Evolutionary conservation across 2,888 invertebrate genomes (phyloP).

Genomic region (Clistopyga incitator): DNA sequence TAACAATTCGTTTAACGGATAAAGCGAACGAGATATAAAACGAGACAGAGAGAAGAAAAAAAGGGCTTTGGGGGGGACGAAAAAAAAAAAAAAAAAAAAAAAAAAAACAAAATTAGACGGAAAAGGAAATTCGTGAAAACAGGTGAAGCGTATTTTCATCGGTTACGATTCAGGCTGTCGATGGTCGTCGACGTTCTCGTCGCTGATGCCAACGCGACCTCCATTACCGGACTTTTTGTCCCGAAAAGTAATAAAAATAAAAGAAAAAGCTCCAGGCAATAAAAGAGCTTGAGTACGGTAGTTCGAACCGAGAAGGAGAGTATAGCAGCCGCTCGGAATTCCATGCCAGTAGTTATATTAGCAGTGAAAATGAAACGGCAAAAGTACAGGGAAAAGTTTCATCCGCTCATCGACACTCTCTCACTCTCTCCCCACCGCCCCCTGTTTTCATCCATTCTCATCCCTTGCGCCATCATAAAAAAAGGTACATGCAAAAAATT

Average conservation of each 20-base stretch:
- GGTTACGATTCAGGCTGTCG: constrained; percentile 21
- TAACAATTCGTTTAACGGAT: neutral
- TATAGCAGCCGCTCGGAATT: constrained; percentile 1
- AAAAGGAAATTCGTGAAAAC: constrained; percentile 20
- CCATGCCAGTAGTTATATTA: neutral
- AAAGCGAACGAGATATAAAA: constrained; percentile 1
- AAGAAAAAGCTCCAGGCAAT: constrained; percentile 1
- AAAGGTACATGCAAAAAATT: no score
- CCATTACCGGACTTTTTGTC: constrained; percentile 34
- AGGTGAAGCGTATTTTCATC: constrained; percentile 41
- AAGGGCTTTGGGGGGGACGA: neutral
- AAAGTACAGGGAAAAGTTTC: constrained; percentile 24
- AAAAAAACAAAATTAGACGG: constrained; percentile 2
- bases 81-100: constrained; percentile 17
- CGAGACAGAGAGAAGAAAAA: neutral
- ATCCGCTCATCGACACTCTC: neutral
- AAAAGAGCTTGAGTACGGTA: constrained; percentile 19
- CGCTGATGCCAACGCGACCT: constrained; percentile 18
- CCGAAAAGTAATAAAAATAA: constrained; percentile 23
- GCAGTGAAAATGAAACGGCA: neutral
- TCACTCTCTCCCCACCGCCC: no score
- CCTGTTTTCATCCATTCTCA: no score
- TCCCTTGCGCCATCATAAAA: no score
- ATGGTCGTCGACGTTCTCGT: constrained; percentile 17
- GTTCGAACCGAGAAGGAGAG: constrained; percentile 11